Percentiles rank a stretch among this genome's conserved stretches.
These are phyloP conservation scores for Seira ritae DNA, from an alignment of 2,888 invertebrate genomes.

Conservation along the genomic window DNA sequence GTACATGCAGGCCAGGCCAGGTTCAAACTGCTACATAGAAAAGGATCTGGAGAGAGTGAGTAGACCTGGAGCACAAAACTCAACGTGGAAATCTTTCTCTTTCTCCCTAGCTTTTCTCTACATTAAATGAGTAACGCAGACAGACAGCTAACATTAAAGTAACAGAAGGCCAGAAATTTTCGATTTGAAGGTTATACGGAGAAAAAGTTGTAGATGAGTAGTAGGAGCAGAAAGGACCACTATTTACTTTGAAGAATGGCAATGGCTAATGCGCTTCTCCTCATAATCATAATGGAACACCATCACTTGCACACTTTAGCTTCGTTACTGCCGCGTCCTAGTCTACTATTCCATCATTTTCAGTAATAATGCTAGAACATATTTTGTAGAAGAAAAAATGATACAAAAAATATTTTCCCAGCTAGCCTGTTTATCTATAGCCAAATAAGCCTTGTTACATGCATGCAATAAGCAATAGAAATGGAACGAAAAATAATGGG, in stretches of 20 bases:
- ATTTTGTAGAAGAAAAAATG: not conserved
- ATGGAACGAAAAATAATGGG: not conserved
- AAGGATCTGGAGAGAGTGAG: not conserved
- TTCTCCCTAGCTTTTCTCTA: not conserved
- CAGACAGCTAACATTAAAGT: not conserved
- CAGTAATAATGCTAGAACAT: conserved; percentile 8
- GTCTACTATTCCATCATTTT: conserved; percentile 47
- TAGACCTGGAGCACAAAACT: not conserved
- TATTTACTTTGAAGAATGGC: not conserved
- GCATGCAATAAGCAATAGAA: conserved; percentile 8
- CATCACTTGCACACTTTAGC: conserved; percentile 54
- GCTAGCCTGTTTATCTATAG: conserved; percentile 3
- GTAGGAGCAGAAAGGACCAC: not conserved
- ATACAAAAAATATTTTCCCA: not conserved
- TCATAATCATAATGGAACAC: conserved; percentile 44
- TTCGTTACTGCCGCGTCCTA: conserved; percentile 15
- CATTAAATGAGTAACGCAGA: not conserved
- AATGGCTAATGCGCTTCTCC: not conserved
- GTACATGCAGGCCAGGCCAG: not conserved
- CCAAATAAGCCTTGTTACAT: conserved; percentile 7
- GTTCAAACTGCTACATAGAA: too few species aligned
- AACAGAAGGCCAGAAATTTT: conserved; percentile 30
- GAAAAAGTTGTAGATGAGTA: not conserved
- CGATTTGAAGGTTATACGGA: conserved; percentile 53
- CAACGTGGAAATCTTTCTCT: not conserved